Evolutionary conservation across 2,888 invertebrate species (phyloP).

Genomic region (Lordiphosa andalusiaca): DNA sequence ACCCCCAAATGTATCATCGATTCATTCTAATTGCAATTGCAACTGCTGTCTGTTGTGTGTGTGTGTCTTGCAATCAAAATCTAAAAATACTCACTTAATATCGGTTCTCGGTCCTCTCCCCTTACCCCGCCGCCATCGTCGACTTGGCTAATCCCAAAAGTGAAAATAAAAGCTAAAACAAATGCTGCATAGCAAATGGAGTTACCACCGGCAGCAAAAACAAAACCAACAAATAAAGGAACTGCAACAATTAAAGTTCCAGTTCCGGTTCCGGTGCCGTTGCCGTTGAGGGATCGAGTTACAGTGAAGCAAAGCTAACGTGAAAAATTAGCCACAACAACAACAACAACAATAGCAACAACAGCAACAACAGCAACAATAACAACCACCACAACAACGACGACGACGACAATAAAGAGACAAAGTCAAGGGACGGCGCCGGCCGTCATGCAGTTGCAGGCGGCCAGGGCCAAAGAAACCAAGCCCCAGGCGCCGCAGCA

Average conservation of each 20-base stretch:
- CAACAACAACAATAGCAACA: conserved; percentile 1
- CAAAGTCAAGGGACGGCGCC: conserved; percentile 21
- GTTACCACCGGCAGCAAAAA: conserved; percentile 25
- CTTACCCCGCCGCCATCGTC: not conserved
- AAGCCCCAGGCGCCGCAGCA: conserved; percentile 24
- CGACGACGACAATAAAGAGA: conserved; percentile 10
- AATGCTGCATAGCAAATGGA: conserved; percentile 47
- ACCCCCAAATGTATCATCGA: too few species aligned
- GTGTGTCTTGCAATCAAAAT: too few species aligned
- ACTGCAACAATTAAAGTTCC: conserved; percentile 14
- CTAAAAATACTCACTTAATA: too few species aligned
- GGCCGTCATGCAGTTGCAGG: conserved; percentile 44
- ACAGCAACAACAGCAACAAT: conserved; percentile 8
- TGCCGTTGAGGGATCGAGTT: conserved; percentile 9
- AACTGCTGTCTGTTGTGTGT: conserved; percentile 11
- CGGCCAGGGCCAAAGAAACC: conserved; percentile 31
- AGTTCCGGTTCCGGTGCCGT: conserved; percentile 12
- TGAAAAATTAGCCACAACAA: conserved; percentile 12
- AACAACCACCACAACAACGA: conserved; percentile 8
- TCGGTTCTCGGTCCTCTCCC: too few species aligned
- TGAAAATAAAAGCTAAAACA: conserved; percentile 32
- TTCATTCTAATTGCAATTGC: too few species aligned
- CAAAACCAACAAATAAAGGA: conserved; percentile 1
- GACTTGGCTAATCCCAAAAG: conserved; percentile 15
- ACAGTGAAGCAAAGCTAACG: conserved; percentile 51